Percentiles rank a stretch among this genome's conserved stretches.
Conservation (phyloP, 2,797 vertebrate genomes). For the Calcarius lapponicus region DNA sequence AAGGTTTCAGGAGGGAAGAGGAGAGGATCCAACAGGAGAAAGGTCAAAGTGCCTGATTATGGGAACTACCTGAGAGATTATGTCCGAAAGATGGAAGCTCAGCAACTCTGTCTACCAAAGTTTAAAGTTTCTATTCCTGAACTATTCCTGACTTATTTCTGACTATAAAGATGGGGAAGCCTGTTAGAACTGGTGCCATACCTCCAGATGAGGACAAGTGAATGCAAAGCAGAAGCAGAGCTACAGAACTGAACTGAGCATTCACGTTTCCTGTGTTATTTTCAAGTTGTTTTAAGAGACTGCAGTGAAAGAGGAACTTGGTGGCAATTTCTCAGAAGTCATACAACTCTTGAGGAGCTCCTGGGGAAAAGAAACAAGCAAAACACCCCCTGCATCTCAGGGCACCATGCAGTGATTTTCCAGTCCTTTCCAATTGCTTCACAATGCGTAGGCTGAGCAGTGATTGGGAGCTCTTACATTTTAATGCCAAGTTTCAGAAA, state of each 20-base stretch:
- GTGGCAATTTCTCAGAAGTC: background rate
- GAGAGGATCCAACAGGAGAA: background rate
- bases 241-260: fast-evolving
- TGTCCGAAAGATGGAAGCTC: background rate
- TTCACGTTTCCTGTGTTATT: background rate
- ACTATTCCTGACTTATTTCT: background rate
- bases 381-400: background rate
- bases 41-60: background rate
- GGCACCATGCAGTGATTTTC: conserved; percentile 19
- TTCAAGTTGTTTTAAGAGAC: background rate
- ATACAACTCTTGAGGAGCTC: background rate
- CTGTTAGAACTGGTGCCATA: background rate
- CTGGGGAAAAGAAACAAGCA: background rate
- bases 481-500: conserved; percentile 51
- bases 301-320: background rate
- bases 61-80: background rate
- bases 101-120: background rate
- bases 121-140: background rate
- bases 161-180: background rate
- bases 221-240: background rate
- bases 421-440: conserved; percentile 43
- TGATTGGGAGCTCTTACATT: conserved; percentile 10
- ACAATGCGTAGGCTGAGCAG: conserved; percentile 29
- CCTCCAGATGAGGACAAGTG: background rate
- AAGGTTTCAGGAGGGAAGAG: background rate